Percentiles rank a stretch among this genome's conserved stretches.
phyloP scores from a whole-genome alignment of 2,113 vertebrate species.

The Tursiops truncatus region DNA sequence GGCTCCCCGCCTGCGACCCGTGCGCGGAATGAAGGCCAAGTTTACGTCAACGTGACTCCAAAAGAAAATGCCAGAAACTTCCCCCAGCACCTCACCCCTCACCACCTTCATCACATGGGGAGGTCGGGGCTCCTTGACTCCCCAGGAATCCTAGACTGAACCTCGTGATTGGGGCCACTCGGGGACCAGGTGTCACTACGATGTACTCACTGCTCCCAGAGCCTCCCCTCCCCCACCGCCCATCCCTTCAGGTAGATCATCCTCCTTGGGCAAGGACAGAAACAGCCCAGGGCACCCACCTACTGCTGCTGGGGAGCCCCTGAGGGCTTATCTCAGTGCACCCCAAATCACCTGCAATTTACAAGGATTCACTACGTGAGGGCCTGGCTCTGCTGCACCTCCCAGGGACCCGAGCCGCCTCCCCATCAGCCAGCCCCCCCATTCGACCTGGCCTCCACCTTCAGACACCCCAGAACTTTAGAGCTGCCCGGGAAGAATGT shows the following conservation, averaged over 20 bases:
- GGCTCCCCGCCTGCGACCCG: not conserved
- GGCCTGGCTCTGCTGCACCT: not conserved
- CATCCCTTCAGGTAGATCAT: not conserved
- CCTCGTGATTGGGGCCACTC: not conserved
- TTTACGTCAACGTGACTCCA: not conserved
- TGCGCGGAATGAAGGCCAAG: accelerated
- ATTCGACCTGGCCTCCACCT: not conserved
- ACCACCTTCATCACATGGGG: not conserved
- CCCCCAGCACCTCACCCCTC: not conserved
- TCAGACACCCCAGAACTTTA: not conserved
- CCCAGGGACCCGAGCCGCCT: not conserved
- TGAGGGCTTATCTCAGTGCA: not conserved
- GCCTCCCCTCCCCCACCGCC: not conserved
- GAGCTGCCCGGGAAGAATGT: not conserved
- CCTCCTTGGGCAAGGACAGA: not conserved
- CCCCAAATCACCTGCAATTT: not conserved
- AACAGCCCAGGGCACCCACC: too few species aligned
- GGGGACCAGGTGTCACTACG: not conserved
- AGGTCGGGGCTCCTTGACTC: not conserved
- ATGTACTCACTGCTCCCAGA: too few species aligned
- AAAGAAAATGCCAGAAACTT: not conserved
- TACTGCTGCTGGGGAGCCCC: not conserved
- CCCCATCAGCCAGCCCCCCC: not conserved
- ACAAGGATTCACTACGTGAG: accelerated
- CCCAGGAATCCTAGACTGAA: not conserved